A percentile compares a stretch with the other conserved stretches of the same genome.
These are phyloP conservation scores for Melanotaenia nigrans DNA, from an alignment of 2,797 vertebrate species.

Conservation along the genomic window DNA sequence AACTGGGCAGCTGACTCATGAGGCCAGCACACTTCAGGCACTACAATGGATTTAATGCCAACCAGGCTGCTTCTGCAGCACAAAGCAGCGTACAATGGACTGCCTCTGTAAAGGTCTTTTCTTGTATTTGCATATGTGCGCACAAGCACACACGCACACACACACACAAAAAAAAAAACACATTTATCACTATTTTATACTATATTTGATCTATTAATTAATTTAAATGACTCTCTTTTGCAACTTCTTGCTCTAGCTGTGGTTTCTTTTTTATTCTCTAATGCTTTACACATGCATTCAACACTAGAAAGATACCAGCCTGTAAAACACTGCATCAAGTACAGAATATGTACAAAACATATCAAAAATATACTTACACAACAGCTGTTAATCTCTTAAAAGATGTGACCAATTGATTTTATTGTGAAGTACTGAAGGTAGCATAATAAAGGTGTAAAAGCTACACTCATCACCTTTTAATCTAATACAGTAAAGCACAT, in stretches of 20 bases:
- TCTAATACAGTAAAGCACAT: too few species aligned
- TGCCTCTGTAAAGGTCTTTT: neutral
- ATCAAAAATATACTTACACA: neutral
- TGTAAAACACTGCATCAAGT: too few species aligned
- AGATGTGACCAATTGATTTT: neutral
- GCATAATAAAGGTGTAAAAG: too few species aligned
- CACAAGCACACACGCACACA: too few species aligned
- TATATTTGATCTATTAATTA: neutral
- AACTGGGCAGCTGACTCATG: constrained; percentile 55
- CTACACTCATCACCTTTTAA: too few species aligned
- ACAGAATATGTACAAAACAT: too few species aligned
- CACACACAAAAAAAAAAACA: too few species aligned
- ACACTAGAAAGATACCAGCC: neutral
- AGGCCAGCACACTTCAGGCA: constrained; percentile 24
- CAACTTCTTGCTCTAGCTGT: neutral
- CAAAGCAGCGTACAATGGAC: neutral
- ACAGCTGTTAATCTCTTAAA: neutral
- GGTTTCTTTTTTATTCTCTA: neutral
- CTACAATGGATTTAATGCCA: constrained; percentile 32
- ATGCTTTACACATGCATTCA: neutral
- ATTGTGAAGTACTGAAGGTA: too few species aligned
- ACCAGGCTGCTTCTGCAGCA: neutral
- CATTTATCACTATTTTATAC: neutral
- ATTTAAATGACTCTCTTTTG: neutral
- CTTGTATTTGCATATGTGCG: neutral